Evolutionary conservation across 2,797 vertebrate genomes (phyloP), one percentile per base, ranked within the genome.

Genomic region (Cirrhinus molitorella): DNA sequence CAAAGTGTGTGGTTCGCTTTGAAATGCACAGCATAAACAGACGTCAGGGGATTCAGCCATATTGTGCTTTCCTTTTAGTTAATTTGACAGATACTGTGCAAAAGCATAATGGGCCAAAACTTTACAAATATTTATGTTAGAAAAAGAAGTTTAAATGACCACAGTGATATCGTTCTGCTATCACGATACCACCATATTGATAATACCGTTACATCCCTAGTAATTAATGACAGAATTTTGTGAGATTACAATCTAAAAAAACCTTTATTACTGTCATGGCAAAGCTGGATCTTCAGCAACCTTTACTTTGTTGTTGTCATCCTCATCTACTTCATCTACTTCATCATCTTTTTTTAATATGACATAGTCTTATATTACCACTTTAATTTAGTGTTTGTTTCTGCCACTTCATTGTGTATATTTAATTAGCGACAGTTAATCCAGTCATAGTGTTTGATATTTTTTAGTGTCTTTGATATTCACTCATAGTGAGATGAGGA

Each of bases 391-490:
- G 14, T 8, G 59, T 74, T 8, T 16, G 34, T 75, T 59, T 77
- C 10, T 23, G 21, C 23, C 40, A 63, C 47, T 67, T 23, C 53
- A 57, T 53, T 14, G 21, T 55, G n/a, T 28, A 5, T 68, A n/a
- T 68, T 40, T 68, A 70, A 80, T 28, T 34, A 34, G 9, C 14
- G 37, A 45, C 9, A 57, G 34, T 40, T 12, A 57, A 31, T 21
- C 16, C 53, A 80, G 53, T 31, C 61, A 6, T 23, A 57, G 49
- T 43, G 13, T 72, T n/a, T 72, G n/a, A n/a, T n/a, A n/a, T n/a
- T n/a, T n/a, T n/a, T n/a, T n/a, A n/a, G n/a, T n/a, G 43, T 81
- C 28, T 81, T 81, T 81, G 21, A 73, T 81, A 61, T 47, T 61
- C 7, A 34, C 8, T 80, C 16, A 80, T 28, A 16, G 49, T 65